Evolutionary conservation across 2,113 vertebrate species (phyloP).

Genomic region (Choloepus hoffmanni): DNA sequence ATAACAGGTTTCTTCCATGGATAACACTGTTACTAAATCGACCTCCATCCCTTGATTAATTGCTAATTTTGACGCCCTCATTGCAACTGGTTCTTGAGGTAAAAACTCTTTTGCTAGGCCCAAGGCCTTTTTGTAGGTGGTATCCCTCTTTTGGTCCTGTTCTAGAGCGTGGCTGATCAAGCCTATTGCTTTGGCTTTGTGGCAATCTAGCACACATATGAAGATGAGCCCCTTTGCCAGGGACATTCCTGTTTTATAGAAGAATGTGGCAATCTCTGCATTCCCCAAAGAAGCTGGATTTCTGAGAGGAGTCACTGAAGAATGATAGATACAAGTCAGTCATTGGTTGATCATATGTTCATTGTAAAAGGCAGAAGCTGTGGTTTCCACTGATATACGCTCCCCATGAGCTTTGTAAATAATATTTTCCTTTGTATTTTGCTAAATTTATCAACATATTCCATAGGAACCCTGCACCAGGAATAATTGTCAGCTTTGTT

Average conservation of each 20-base stretch:
- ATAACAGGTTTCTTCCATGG: too few relatives aligned
- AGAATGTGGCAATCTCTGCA: constrained; percentile 94
- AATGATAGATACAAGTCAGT: constrained; percentile 61
- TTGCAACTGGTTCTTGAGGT: constrained; percentile 86
- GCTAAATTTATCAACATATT: not conserved
- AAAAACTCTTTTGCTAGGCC: constrained; percentile 95
- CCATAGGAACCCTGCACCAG: constrained; percentile 83
- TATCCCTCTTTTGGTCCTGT: constrained; percentile 94
- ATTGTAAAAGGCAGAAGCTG: constrained; percentile 69
- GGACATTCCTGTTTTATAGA: constrained; percentile 85
- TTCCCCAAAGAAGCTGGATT: constrained; percentile 85
- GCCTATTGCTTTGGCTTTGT: constrained; percentile 92
- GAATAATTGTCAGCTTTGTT: constrained; percentile 94
- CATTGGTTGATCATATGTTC: constrained; percentile 56
- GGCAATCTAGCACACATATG: constrained; percentile 92
- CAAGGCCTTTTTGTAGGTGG: constrained; percentile 94
- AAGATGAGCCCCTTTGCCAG: constrained; percentile 98
- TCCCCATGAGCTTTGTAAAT: constrained; percentile 68
- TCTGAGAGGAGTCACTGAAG: constrained; percentile 67
- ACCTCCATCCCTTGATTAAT: too few relatives aligned
- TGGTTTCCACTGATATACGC: constrained; percentile 61
- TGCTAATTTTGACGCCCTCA: too few relatives aligned
- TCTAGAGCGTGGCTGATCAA: constrained; percentile 94
- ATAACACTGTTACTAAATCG: too few relatives aligned
- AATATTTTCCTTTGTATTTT: not conserved